Evolutionary conservation across 2,113 vertebrate species (phyloP).

Genomic region (Pycnonotus jocosus): DNA sequence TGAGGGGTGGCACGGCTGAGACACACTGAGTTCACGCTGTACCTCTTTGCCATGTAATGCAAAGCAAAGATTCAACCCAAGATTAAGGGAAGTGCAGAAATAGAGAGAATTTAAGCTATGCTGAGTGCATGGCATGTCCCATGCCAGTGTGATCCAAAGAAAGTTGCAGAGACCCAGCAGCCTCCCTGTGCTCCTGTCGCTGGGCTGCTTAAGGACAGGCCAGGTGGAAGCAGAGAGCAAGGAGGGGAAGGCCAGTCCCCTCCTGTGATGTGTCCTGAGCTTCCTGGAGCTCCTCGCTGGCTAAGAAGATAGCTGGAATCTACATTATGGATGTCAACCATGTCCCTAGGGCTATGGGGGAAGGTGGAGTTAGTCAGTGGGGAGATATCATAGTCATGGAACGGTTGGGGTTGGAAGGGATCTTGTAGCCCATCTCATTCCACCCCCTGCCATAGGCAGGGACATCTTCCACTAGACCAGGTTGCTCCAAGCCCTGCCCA

Average conservation of each 20-base stretch:
- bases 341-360: not conserved
- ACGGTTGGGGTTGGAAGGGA: not conserved
- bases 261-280: not conserved
- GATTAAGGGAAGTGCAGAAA: not conserved
- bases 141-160: accelerated
- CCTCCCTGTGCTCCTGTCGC: accelerated
- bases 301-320: not conserved
- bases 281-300: not conserved
- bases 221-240: not conserved
- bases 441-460: not conserved
- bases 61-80: not conserved
- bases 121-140: not conserved
- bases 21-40: not conserved
- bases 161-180: not conserved
- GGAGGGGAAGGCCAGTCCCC: not conserved
- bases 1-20: not conserved
- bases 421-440: not conserved
- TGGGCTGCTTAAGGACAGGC: not conserved
- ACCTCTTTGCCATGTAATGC: not conserved
- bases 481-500: not conserved
- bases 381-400: not conserved
- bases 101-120: not conserved
- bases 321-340: not conserved
- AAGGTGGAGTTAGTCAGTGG: not conserved
- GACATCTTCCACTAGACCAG: not conserved